Base-by-base conservation (phyloP, 2,888 invertebrate species). In the Ariolimax columbianus region DNA sequence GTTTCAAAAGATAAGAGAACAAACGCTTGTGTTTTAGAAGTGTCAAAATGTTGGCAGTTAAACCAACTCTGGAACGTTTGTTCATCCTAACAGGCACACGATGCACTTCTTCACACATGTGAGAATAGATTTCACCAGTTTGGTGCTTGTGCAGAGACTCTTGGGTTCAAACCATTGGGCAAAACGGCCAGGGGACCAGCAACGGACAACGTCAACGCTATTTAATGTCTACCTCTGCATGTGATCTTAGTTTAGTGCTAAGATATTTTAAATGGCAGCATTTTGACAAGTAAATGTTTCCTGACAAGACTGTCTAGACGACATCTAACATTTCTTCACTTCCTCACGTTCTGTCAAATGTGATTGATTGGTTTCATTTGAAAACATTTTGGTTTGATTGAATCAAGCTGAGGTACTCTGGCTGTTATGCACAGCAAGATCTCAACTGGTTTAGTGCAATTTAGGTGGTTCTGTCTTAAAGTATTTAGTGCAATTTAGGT, bases 21-120 rank as follows among this genome's bases (percentile, higher is more conserved):
- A n/a, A n/a, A n/a, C n/a, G n/a, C n/a, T n/a, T n/a, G n/a, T n/a
- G n/a, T n/a, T n/a, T n/a, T n/a, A n/a, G 47, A 47, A 11, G 47
- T 47, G 47, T 47, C 23, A 23, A 23, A 55, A 55, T 11, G 55
- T 55, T 17, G 23, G 55, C 19, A 55, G 17, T 55, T 6, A 55
- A 19, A n/a, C n/a, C n/a, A n/a, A n/a, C n/a, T 55, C 3, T 55
- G 3, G 3, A 1, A 63, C 59, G n/a, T 55, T 55, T 63, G n/a
- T 73, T 47, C 43, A 26, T 43, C 40, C 75, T 89, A 90, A 23
- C 88, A 93, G 94, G 97, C 97, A 0, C 97, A 98, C 91, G 97
- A 98, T 92, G 97, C 97, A 91, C 94, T 97, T 17, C 94, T 97
- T 51, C 95, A 96, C 63, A 96, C 97, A 0, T 97, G 97, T 90